Conservation (phyloP, 2,113 vertebrate species). For the Platysteira castanea region DNA sequence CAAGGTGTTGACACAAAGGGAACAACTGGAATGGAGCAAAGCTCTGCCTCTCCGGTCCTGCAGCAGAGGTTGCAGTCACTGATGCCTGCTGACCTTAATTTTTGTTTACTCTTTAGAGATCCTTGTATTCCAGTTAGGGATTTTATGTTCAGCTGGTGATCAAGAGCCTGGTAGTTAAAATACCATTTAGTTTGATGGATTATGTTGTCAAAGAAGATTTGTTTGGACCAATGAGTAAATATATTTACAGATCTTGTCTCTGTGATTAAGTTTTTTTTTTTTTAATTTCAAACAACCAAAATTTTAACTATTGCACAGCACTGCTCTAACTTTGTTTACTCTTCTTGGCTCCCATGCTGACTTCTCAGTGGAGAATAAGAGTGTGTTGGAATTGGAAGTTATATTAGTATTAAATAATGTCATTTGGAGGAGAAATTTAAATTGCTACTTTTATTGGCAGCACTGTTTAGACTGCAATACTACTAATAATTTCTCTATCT, state of each 20-base stretch:
- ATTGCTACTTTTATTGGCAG: neutral
- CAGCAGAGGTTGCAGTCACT: neutral
- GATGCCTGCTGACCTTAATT: conserved; percentile 8
- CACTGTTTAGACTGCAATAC: neutral
- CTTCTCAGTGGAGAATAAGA: neutral
- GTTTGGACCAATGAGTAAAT: neutral
- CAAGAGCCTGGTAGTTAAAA: neutral
- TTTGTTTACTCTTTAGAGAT: neutral
- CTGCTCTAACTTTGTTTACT: neutral
- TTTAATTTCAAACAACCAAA: neutral
- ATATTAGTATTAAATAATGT: neutral
- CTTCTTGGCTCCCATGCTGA: neutral
- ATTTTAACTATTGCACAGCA: neutral
- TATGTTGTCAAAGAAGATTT: conserved; percentile 8
- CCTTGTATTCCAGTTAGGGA: neutral
- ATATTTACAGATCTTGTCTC: neutral
- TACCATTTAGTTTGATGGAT: neutral
- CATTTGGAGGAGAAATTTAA: neutral
- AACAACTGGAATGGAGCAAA: neutral
- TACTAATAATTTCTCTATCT: neutral
- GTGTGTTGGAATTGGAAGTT: neutral
- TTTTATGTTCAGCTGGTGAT: neutral
- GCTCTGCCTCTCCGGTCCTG: neutral
- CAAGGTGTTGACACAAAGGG: neutral
- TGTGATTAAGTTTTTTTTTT: neutral